These are phyloP conservation scores for Apodemus agrarius DNA, from an alignment of 2,797 vertebrate species.

Conservation along the genomic window DNA sequence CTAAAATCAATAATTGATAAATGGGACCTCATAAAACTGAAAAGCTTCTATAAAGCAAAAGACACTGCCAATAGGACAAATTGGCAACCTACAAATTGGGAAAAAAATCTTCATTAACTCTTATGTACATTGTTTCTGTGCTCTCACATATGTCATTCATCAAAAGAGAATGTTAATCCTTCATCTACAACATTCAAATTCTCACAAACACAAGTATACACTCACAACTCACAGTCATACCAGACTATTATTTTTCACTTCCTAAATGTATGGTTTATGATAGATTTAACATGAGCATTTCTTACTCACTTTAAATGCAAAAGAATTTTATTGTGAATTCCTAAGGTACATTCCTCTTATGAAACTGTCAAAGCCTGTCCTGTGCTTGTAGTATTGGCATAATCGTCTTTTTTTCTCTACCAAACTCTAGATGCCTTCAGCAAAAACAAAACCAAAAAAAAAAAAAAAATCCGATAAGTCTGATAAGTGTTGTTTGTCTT, in stretches of 20 bases:
- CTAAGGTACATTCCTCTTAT: background rate
- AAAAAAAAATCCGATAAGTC: background rate
- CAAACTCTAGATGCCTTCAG: constrained; percentile 16
- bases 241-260: background rate
- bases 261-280: constrained; percentile 3
- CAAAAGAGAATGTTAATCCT: background rate
- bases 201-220: background rate
- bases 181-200: background rate
- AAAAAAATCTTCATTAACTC: background rate
- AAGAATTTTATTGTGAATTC: background rate
- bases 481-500: constrained; percentile 24
- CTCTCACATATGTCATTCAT: background rate
- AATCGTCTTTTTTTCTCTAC: background rate
- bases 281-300: background rate
- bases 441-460: background rate
- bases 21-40: background rate
- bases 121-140: background rate
- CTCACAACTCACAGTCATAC: background rate
- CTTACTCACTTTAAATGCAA: constrained; percentile 17
- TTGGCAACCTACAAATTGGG: background rate
- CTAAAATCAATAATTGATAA: background rate
- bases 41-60: background rate
- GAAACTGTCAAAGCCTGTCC: background rate
- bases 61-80: background rate
- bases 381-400: background rate